Base-by-base conservation (phyloP, 2,113 vertebrate species). In the Columba livia region DNA sequence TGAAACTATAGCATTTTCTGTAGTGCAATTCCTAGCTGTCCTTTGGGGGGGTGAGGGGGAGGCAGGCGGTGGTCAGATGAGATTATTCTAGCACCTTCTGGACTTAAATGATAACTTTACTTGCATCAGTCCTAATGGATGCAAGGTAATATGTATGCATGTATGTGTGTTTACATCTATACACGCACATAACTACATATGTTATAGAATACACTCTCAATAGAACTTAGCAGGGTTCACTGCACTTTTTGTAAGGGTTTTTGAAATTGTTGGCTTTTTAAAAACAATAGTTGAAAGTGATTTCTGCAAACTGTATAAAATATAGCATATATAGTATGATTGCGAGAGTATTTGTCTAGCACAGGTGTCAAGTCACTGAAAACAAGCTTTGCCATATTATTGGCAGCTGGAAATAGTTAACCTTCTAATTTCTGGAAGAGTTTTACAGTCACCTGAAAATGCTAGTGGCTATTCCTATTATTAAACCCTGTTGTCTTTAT, bases 221-320 rank as follows among this genome's bases (percentile, higher is more conserved):
- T 78, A 81, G 72, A 93, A 85, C 79, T 94, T 90, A 80, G 67
- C 56, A 69, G 90, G 60, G 23, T 61, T 93, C 51, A 71, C 64
- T 83, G 92, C 67, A 85, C 85, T 91, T 53, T 89, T 88, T 90
- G 14, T 62, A 90, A 85, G 38, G 42, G 48, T 80, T 95, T 97
- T 93, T 81, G 26, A 75, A 79, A 53, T 51, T 74, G 51, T 23
- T 82, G 18, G 8, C 74, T 94, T 94, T 88, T 84, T 20, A 86
- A 83, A 79, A 83, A 44, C n/a, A 42, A 28, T 79, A 53, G n/a
- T 47, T 87, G 78, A 84, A 95, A 85, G 66, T 83, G 80, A 92
- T 94, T 95, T 96, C 94, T 96, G 94, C 90, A 96, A 96, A 90
- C 85, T 89, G 31, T 84, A 48, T 60, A 75, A 54, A 48, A 32